phyloP scores from a whole-genome alignment of 2,797 vertebrate genomes.

The Chaenodraco wilsoni region DNA sequence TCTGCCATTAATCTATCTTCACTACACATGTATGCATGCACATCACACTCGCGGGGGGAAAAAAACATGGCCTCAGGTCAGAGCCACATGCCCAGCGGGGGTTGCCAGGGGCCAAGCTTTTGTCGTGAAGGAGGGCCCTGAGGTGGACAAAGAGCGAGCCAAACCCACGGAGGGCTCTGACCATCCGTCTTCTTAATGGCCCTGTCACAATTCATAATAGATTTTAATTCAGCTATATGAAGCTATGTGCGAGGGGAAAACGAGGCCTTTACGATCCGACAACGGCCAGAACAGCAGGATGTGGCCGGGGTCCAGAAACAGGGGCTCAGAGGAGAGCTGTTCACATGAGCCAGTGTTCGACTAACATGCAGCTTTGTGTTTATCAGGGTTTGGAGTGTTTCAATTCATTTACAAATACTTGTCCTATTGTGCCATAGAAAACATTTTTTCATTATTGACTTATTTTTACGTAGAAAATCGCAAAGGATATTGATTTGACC shows the following conservation, averaged over 20 bases:
- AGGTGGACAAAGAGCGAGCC: constrained; percentile 63
- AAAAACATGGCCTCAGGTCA: constrained; percentile 39
- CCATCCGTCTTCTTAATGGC: constrained; percentile 79
- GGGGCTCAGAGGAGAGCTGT: constrained; percentile 16
- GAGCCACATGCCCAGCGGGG: constrained; percentile 38
- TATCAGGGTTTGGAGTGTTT: not conserved
- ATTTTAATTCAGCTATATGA: constrained; percentile 75
- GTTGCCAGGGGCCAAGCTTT: constrained; percentile 55
- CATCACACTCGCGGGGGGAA: not conserved
- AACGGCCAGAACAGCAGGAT: constrained; percentile 21
- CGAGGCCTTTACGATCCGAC: constrained; percentile 39
- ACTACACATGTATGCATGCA: not conserved
- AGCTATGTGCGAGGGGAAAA: constrained; percentile 38
- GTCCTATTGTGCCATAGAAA: not conserved
- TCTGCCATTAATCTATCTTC: not conserved
- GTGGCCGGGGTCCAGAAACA: constrained; percentile 52
- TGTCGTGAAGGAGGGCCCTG: constrained; percentile 38
- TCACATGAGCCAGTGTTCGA: constrained; percentile 18
- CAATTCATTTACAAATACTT: not conserved
- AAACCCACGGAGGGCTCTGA: constrained; percentile 48
- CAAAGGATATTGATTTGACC: too few species aligned
- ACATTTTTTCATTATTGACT: not conserved
- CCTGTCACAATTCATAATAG: constrained; percentile 77
- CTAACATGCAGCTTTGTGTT: constrained; percentile 5
- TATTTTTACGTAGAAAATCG: too few species aligned